Percentiles rank a stretch among this genome's conserved stretches.
Conservation (phyloP, 2,797 vertebrate species). For the Urocyon cinereoargenteus region DNA sequence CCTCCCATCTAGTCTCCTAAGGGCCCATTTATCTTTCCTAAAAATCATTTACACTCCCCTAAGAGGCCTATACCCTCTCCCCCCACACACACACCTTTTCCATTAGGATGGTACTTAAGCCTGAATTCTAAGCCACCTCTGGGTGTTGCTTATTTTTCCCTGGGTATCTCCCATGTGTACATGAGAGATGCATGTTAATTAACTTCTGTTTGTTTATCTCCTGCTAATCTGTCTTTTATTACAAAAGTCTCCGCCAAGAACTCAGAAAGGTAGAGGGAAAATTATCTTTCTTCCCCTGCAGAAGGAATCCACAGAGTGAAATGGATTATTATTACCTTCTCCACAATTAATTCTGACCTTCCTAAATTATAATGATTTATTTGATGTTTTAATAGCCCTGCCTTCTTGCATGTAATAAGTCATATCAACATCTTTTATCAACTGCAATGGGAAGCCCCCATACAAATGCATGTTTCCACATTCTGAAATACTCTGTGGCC, state of each 20-base stretch:
- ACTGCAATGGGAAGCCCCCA: background rate
- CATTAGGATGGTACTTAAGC: background rate
- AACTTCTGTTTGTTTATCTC: background rate
- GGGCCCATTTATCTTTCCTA: background rate
- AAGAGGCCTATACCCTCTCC: background rate
- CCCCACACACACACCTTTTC: background rate
- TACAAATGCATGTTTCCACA: background rate
- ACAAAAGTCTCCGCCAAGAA: background rate
- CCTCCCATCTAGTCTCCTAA: background rate
- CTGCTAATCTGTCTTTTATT: slow-evolving; percentile 20
- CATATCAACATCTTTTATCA: background rate
- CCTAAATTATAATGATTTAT: background rate
- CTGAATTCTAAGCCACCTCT: background rate
- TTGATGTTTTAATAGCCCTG: background rate
- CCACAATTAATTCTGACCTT: background rate
- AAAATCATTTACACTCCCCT: background rate
- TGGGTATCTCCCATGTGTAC: background rate
- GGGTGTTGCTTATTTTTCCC: background rate
- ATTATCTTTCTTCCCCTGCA: background rate
- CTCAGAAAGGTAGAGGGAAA: background rate
- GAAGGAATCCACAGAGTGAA: background rate
- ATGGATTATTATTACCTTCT: background rate
- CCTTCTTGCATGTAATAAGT: background rate
- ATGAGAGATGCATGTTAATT: background rate
- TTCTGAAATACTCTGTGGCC: background rate